Conservation (phyloP, 2,797 vertebrate species). For the Epinephelus malabaricus region DNA sequence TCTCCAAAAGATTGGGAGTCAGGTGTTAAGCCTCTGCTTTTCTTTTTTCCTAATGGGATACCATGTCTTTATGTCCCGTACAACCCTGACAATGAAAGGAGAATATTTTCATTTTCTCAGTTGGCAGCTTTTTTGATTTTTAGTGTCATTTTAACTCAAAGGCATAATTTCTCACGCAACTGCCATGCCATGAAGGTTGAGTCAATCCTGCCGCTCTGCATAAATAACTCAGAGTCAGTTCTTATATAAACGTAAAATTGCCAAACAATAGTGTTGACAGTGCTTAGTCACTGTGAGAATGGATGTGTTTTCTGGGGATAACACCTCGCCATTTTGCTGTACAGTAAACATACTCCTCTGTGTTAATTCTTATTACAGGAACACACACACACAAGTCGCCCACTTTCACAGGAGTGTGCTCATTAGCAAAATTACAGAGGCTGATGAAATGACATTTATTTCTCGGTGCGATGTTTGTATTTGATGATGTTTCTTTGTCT, state of each 20-base stretch:
- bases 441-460: background rate
- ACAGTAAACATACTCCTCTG: conserved; percentile 32
- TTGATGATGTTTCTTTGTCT: background rate
- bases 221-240: conserved; percentile 27
- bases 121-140: conserved; percentile 9
- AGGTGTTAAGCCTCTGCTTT: conserved; percentile 34
- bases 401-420: background rate
- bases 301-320: conserved; percentile 15
- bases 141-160: conserved; percentile 4
- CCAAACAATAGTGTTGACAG: conserved; percentile 11
- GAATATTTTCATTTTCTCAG: conserved; percentile 17
- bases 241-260: conserved; percentile 13
- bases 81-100: conserved; percentile 25
- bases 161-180: background rate
- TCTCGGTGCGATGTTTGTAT: background rate
- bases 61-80: conserved; percentile 27
- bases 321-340: conserved; percentile 14
- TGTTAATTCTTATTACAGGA: conserved; percentile 26
- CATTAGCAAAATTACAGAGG: conserved; percentile 3
- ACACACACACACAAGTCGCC: conserved; percentile 14
- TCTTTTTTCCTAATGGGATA: conserved; percentile 36
- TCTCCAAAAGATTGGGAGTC: conserved; percentile 32
- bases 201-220: conserved; percentile 19
- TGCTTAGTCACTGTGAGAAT: conserved; percentile 31
- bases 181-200: background rate